phyloP scores from a whole-genome alignment of 2,113 vertebrate genomes.

The Paratilapia polleni region DNA sequence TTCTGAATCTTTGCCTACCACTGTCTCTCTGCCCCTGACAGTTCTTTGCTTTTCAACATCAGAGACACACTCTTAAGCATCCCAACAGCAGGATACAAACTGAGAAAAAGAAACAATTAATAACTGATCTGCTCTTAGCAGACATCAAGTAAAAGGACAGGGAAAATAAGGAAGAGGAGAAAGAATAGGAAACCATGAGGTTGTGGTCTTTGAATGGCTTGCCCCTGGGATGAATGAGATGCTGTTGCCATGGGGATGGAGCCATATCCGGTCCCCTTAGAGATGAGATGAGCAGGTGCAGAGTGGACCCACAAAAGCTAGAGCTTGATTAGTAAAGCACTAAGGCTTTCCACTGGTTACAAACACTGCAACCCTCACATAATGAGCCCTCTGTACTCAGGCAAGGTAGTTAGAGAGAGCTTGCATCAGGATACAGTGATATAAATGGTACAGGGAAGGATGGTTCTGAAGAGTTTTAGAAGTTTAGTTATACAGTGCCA shows the following conservation, averaged over 20 bases:
- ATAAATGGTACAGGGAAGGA: conserved; percentile 33
- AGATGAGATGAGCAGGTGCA: conserved; percentile 74
- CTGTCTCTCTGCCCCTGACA: background rate
- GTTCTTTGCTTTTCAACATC: background rate
- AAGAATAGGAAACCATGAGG: conserved; percentile 51
- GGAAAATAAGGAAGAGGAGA: conserved; percentile 50
- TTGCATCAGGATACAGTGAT: conserved; percentile 1
- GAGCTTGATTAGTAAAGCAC: conserved; percentile 70
- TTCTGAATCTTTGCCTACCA: background rate
- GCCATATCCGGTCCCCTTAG: conserved; percentile 59
- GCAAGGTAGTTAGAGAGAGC: conserved; percentile 29
- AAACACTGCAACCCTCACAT: conserved; percentile 45
- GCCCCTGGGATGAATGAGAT: conserved; percentile 72
- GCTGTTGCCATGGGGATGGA: conserved; percentile 83
- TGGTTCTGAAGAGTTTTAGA: background rate
- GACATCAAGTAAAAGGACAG: conserved; percentile 36
- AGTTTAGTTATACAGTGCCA: background rate
- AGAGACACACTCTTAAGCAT: conserved; percentile 39
- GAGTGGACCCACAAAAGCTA: conserved; percentile 60
- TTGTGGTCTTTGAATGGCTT: conserved; percentile 66
- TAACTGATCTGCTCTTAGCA: conserved; percentile 75
- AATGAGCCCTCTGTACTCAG: conserved; percentile 65
- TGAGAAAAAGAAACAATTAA: conserved; percentile 56
- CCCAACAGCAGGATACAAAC: conserved; percentile 41
- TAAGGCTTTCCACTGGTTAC: conserved; percentile 52